Conservation (phyloP, 1,140 invertebrate genomes). For the Diabrotica virgifera region DNA sequence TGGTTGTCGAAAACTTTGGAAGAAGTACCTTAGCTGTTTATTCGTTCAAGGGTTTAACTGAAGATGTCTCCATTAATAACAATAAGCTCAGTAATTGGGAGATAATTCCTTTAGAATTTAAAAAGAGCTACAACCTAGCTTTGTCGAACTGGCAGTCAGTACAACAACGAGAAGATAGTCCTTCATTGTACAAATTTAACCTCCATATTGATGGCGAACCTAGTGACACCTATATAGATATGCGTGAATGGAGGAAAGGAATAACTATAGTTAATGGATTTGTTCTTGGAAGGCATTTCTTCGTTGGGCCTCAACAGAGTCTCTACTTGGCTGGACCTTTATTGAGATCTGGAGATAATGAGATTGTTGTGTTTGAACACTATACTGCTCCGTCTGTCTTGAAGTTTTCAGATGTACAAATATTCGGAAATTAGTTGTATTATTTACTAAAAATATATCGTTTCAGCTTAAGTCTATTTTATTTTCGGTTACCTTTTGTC, state of each 20-base stretch:
- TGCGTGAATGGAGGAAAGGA: constrained; percentile 54
- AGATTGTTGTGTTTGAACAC: constrained; percentile 47
- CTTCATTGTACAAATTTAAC: constrained; percentile 42
- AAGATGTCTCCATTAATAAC: constrained; percentile 49
- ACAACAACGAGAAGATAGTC: constrained; percentile 19
- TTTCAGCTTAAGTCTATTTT: too few relatives aligned
- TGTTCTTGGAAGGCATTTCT: constrained; percentile 59
- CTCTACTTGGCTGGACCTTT: constrained; percentile 60
- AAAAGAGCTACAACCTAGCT: constrained; percentile 43
- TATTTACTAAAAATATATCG: too few relatives aligned
- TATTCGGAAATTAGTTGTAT: constrained; percentile 21
- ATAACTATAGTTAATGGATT: constrained; percentile 64
- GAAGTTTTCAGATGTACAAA: constrained; percentile 31
- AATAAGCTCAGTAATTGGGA: constrained; percentile 50
- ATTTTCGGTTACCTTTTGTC: too few relatives aligned
- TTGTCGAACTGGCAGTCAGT: constrained; percentile 25
- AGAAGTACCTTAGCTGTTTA: constrained; percentile 54
- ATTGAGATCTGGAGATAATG: constrained; percentile 52
- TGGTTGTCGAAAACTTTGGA: constrained; percentile 61
- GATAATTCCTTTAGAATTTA: constrained; percentile 56
- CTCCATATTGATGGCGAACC: constrained; percentile 27
- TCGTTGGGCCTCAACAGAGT: constrained; percentile 57
- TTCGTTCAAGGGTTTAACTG: constrained; percentile 49
- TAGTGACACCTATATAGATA: constrained; percentile 46
- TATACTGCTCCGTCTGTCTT: constrained; percentile 34